A percentile compares a stretch with the other conserved stretches of the same genome.
phyloP scores from a whole-genome alignment of 2,797 vertebrate genomes.

The Arrhamphus sclerolepis region DNA sequence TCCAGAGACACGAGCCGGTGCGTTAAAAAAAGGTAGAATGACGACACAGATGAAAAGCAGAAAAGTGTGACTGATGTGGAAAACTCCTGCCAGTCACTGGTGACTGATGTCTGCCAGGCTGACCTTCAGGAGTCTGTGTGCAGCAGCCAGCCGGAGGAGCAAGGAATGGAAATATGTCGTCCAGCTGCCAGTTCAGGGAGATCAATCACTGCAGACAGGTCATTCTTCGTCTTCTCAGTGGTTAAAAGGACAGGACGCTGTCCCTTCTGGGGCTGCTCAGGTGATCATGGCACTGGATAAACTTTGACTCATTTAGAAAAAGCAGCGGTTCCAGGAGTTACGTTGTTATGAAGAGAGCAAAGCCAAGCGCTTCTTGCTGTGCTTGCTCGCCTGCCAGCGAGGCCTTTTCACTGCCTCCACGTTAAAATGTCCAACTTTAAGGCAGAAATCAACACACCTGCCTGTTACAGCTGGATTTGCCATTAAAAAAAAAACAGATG shows the following conservation, averaged over 20 bases:
- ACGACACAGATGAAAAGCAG: background rate
- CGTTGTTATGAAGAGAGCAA: too few species aligned
- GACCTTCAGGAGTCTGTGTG: conserved; percentile 64
- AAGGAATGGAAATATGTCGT: conserved; percentile 61
- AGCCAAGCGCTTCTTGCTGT: too few species aligned
- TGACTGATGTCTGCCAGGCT: conserved; percentile 54
- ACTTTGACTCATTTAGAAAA: background rate
- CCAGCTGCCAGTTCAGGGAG: conserved; percentile 54
- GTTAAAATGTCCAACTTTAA: too few species aligned
- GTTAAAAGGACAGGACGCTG: conserved; percentile 57
- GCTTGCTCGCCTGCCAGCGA: too few species aligned
- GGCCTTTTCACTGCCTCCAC: too few species aligned
- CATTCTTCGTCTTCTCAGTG: conserved; percentile 62
- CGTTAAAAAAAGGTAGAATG: background rate
- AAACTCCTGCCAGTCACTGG: conserved; percentile 13
- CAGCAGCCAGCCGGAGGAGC: conserved; percentile 29
- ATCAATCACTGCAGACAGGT: conserved; percentile 71
- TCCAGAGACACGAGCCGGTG: background rate
- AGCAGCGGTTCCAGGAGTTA: conserved; percentile 3
- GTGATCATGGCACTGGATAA: too few species aligned
- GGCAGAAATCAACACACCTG: too few species aligned
- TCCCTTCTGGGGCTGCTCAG: conserved; percentile 32
- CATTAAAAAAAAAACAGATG: too few species aligned
- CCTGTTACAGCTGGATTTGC: too few species aligned
- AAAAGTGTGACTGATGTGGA: conserved; percentile 18